Base-by-base conservation (phyloP, 2,888 invertebrate genomes). In the Acleris holmiana region DNA sequence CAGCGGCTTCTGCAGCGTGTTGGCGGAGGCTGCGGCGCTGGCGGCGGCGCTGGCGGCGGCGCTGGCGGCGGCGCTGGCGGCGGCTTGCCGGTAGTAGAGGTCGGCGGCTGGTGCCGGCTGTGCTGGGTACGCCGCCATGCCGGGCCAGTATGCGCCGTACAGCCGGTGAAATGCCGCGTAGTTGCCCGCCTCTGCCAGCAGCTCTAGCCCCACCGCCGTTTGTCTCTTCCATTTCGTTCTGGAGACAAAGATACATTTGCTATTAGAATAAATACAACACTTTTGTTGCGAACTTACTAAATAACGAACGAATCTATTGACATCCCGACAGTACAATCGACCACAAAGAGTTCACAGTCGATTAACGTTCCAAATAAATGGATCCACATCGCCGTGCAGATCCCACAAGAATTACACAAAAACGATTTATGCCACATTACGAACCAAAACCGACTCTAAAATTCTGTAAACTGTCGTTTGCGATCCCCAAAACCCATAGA, bases 191-290 rank as follows among this genome's bases (percentile, higher is more conserved):
- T 99, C 99, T 2, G 99, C 98, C 63, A 99, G 93, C 47, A 99
- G 94, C 85, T 99, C 99, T 74, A 99, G 89, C 0, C 99, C 99
- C 2, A 99, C 99, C 0, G 99, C 98, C 17, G 99, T 99, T 88
- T 99, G 99, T 1, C 99, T 95, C 90, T 99, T 99, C 99, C 99
- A 99, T 93, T 99, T 99, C 85, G 99, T 99, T 88, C 98, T 98
- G 94, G 25, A 61, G 56, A 70, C 73, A 80, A 61, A 25, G 18
- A 19, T n/a, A 2, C 2, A 15, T 17, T 44, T 44, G 44, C 7
- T 17, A 6, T 17, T n/a, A 44, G 6, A 15, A 44, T n/a, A 15
- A 44, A 6, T 6, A 44, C 35, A 13, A 35, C 4, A 35, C 13
- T 35, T 35, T 35, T 44, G 44, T 44, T 15, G 44, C 17, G 17